Conservation (phyloP, 1,140 invertebrate species). For the Zaprionus gabonicus region DNA sequence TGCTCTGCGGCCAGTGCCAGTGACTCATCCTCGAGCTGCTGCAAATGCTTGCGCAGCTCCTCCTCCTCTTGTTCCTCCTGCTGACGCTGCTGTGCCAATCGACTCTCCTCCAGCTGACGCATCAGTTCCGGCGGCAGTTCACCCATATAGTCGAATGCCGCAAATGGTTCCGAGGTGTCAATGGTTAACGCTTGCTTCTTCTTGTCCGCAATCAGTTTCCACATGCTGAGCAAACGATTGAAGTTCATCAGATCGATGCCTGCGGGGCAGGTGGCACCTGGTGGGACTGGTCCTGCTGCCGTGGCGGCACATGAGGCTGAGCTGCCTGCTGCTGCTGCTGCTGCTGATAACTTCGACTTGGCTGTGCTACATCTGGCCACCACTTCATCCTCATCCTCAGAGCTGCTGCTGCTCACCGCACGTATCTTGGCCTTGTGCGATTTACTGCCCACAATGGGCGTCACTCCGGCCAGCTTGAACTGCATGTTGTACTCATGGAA, state of each 20-base stretch:
- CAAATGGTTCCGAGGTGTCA: constrained; percentile 36
- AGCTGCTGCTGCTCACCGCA: constrained; percentile 78
- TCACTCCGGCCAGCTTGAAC: constrained; percentile 59
- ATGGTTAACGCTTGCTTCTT: constrained; percentile 59
- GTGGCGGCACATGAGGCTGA: background rate
- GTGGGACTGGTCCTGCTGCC: background rate
- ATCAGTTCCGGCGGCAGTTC: constrained; percentile 68
- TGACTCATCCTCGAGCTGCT: constrained; percentile 31
- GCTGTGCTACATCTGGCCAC: constrained; percentile 1
- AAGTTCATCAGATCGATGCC: constrained; percentile 66
- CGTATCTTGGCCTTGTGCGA: constrained; percentile 66
- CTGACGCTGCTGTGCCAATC: constrained; percentile 23
- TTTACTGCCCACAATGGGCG: constrained; percentile 56
- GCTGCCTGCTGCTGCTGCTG: background rate
- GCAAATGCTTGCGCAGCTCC: constrained; percentile 34
- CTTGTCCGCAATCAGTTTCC: constrained; percentile 77
- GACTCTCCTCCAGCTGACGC: constrained; percentile 59
- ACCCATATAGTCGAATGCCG: constrained; percentile 58
- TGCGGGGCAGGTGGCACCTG: background rate
- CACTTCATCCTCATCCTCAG: constrained; percentile 12
- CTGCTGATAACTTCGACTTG: background rate
- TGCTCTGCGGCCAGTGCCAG: constrained; percentile 23
- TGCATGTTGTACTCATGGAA: constrained; percentile 71
- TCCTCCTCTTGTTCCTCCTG: constrained; percentile 36
- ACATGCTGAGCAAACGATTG: constrained; percentile 71